A percentile compares a stretch with the other conserved stretches of the same genome.
Conservation (phyloP, 2,888 invertebrate genomes). For the Diarsia dahlii region DNA sequence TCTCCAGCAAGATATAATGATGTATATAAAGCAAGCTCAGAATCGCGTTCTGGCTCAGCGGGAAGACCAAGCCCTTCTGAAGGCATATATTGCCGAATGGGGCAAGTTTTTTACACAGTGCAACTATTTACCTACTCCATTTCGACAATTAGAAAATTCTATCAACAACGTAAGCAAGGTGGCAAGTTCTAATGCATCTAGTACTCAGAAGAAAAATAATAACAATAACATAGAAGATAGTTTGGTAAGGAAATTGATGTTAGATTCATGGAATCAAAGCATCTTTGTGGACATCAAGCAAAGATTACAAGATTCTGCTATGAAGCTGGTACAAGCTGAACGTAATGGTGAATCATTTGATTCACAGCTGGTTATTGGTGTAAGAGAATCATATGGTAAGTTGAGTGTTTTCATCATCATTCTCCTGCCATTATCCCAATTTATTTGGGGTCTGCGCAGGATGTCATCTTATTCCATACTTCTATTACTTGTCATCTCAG, state of each 20-base stretch:
- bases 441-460: too few species aligned
- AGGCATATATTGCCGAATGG: slow-evolving; percentile 99
- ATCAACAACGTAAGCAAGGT: slow-evolving; percentile 91
- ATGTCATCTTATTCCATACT: too few species aligned
- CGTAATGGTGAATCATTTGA: slow-evolving; percentile 99
- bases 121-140: slow-evolving; percentile 98
- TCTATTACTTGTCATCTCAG: too few species aligned
- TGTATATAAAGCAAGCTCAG: slow-evolving; percentile 98
- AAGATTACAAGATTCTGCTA: slow-evolving; percentile 97
- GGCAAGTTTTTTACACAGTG: slow-evolving; percentile 99
- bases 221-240: slow-evolving; percentile 95
- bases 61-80: slow-evolving; percentile 98
- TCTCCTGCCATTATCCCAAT: too few species aligned
- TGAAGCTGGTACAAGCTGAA: slow-evolving; percentile 99
- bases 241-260: slow-evolving; percentile 98
- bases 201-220: slow-evolving; percentile 88
- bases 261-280: slow-evolving; percentile 99
- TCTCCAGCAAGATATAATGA: slow-evolving; percentile 97
- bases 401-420: not conserved
- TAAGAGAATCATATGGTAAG: slow-evolving; percentile 98
- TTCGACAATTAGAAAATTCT: slow-evolving; percentile 97
- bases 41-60: slow-evolving; percentile 96
- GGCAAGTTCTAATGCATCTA: slow-evolving; percentile 81
- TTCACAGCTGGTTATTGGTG: slow-evolving; percentile 99
- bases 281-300: slow-evolving; percentile 99